phyloP scores from a whole-genome alignment of 64 coral and sea anemone genomes.

The Exaiptasia diaphana region DNA sequence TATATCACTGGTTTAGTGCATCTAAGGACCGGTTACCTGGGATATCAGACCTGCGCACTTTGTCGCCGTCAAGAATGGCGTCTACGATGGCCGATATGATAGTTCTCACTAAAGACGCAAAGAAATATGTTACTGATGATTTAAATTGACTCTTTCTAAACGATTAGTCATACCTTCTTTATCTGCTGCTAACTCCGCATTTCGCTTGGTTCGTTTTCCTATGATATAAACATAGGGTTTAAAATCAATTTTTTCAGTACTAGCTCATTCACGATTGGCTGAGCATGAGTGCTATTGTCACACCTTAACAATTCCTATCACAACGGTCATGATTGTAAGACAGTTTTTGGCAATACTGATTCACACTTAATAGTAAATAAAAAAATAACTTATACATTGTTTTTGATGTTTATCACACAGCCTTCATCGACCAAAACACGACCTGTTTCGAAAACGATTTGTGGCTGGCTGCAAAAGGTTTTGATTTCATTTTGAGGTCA shows the following conservation, averaged over 20 bases:
- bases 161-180: slow-evolving; percentile 58
- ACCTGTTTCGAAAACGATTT: too few relatives aligned
- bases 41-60: slow-evolving; percentile 74
- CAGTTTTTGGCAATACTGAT: too few relatives aligned
- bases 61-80: slow-evolving; percentile 87
- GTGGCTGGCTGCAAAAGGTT: too few relatives aligned
- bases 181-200: slow-evolving; percentile 72
- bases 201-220: slow-evolving; percentile 72
- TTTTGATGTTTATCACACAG: background rate
- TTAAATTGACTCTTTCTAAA: too few relatives aligned
- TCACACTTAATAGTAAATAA: too few relatives aligned
- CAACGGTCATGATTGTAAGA: too few relatives aligned
- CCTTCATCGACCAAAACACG: too few relatives aligned
- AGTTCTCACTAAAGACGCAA: slow-evolving; percentile 66
- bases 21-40: slow-evolving; percentile 53
- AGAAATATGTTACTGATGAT: background rate
- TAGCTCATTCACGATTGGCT: background rate
- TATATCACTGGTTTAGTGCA: too few relatives aligned
- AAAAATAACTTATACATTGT: too few relatives aligned
- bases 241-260: background rate
- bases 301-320: background rate
- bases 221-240: background rate
- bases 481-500: too few relatives aligned
- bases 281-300: background rate
- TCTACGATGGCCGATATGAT: slow-evolving; percentile 94